Conservation (phyloP, 1,140 invertebrate species). For the Euura lappo region DNA sequence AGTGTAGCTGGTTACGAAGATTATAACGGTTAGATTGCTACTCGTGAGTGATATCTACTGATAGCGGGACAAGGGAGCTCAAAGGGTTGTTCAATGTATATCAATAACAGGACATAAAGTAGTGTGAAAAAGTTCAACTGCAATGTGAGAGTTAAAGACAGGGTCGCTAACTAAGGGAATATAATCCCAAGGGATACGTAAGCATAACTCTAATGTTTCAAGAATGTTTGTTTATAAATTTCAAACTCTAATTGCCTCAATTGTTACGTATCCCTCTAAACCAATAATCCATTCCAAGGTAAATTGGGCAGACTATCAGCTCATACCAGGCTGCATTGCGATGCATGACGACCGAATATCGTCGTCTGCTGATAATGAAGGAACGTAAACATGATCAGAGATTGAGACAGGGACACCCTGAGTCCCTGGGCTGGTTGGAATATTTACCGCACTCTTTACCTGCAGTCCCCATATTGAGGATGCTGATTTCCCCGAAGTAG, state of each 20-base stretch:
- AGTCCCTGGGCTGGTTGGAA: conserved; percentile 68
- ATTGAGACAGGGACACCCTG: conserved; percentile 49
- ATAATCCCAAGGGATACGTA: too few species aligned
- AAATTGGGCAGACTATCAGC: conserved; percentile 33
- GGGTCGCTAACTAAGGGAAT: too few species aligned
- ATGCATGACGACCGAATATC: conserved; percentile 2
- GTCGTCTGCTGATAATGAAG: conserved; percentile 43
- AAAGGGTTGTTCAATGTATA: neutral
- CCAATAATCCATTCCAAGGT: neutral
- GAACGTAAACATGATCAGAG: conserved; percentile 53
- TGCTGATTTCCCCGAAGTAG: conserved; percentile 99
- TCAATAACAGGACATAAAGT: too few species aligned
- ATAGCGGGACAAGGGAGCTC: neutral
- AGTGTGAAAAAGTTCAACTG: too few species aligned
- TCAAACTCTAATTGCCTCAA: too few species aligned
- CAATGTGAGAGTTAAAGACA: too few species aligned
- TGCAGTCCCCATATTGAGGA: conserved; percentile 99
- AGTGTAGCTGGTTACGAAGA: too few species aligned
- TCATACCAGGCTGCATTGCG: conserved; percentile 42
- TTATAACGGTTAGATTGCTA: too few species aligned
- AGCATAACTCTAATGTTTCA: too few species aligned
- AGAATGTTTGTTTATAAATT: too few species aligned
- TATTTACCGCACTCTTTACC: conserved; percentile 95
- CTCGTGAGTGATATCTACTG: too few species aligned
- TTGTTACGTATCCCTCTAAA: conserved; percentile 2